phyloP scores from a whole-genome alignment of 1,140 invertebrate species.

The Ladona fulva region DNA sequence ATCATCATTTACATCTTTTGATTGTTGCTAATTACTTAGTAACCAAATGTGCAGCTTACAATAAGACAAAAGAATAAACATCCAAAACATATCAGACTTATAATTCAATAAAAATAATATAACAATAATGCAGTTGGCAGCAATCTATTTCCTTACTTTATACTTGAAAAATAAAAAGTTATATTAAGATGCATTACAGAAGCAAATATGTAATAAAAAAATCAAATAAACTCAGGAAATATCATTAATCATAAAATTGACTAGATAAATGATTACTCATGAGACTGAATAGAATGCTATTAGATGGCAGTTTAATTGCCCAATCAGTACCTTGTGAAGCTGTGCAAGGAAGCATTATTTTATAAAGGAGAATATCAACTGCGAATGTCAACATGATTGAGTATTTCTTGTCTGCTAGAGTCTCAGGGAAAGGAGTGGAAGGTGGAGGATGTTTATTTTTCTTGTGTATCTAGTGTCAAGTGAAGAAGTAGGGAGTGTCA shows the following conservation, averaged over 20 bases:
- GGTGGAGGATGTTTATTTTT: not conserved
- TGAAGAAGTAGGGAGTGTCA: not conserved
- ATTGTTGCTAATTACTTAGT: too few relatives aligned
- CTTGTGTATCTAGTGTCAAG: slow-evolving; percentile 1
- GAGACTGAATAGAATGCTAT: not conserved
- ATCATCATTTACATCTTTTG: too few relatives aligned
- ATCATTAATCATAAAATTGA: not conserved
- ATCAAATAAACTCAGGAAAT: too few relatives aligned
- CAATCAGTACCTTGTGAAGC: not conserved
- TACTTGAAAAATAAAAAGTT: too few relatives aligned
- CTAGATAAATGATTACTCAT: not conserved
- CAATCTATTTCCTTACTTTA: too few relatives aligned
- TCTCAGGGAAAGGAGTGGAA: not conserved
- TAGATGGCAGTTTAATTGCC: not conserved
- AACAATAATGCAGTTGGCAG: too few relatives aligned
- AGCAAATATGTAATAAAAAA: too few relatives aligned
- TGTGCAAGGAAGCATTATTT: not conserved
- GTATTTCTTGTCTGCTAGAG: not conserved
- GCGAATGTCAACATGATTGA: not conserved
- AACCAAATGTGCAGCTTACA: too few relatives aligned
- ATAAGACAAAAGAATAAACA: too few relatives aligned
- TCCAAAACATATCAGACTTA: too few relatives aligned
- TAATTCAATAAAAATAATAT: too few relatives aligned
- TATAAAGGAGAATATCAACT: slow-evolving; percentile 5
- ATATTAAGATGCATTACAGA: too few relatives aligned